Percentiles rank a stretch among this genome's conserved stretches.
Conservation (phyloP, 2,888 invertebrate species). For the Thereva unica region DNA sequence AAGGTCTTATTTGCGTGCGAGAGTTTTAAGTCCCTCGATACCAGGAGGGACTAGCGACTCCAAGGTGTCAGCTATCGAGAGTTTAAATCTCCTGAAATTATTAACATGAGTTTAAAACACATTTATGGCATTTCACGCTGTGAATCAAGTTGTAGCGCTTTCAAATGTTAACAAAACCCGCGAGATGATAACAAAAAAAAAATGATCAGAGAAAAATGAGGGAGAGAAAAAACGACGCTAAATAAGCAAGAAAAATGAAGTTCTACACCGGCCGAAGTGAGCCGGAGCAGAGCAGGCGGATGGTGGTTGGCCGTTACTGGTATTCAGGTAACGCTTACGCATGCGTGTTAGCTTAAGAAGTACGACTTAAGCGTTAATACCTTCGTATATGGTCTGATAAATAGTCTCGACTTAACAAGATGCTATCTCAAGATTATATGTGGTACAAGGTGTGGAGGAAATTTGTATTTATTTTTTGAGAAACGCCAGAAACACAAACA, state of each 20-base stretch:
- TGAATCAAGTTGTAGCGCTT: constrained; percentile 53
- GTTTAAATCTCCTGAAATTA: constrained; percentile 50
- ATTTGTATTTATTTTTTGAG: constrained; percentile 41
- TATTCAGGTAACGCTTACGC: neutral
- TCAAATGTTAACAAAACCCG: constrained; percentile 35
- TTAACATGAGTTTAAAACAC: constrained; percentile 58
- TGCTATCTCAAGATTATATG: constrained; percentile 45
- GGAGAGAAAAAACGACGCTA: constrained; percentile 21
- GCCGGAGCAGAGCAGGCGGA: neutral
- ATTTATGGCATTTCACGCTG: constrained; percentile 56
- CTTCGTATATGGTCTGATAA: constrained; percentile 32
- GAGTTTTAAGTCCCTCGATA: constrained; percentile 23
- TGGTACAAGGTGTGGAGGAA: constrained; percentile 43
- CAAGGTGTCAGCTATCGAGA: constrained; percentile 38
- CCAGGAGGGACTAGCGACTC: constrained; percentile 4
- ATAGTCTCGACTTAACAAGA: constrained; percentile 47
- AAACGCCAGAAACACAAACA: constrained; percentile 18
- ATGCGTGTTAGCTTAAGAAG: constrained; percentile 25
- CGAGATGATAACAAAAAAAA: constrained; percentile 25
- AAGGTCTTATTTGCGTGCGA: constrained; percentile 17
- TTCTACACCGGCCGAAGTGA: neutral
- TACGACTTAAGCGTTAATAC: constrained; percentile 25
- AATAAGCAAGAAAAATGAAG: constrained; percentile 36
- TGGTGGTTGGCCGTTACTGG: neutral
- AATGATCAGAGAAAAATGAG: constrained; percentile 25